Conservation (phyloP, 37 sponge, comb jelly and placozoan species). For the Haliclona indistincta region DNA sequence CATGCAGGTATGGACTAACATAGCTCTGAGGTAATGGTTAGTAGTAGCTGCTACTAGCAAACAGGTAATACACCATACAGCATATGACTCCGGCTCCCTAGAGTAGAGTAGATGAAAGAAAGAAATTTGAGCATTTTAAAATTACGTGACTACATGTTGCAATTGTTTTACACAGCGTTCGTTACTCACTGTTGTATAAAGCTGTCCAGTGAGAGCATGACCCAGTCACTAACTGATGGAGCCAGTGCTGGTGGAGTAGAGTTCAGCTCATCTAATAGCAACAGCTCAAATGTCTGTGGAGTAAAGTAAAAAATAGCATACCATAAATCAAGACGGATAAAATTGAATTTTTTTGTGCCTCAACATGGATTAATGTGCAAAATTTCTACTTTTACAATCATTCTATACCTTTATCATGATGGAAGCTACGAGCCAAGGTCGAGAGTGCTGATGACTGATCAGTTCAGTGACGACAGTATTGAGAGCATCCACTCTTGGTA, state of each 20-base stretch:
- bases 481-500: conserved; percentile 48
- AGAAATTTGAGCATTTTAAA: neutral
- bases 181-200: conserved; percentile 56
- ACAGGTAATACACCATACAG: conserved; percentile 43
- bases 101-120: neutral
- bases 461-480: conserved; percentile 66
- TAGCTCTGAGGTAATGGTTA: conserved; percentile 3
- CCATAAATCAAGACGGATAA: too few species aligned
- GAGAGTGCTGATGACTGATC: conserved; percentile 60
- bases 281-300: conserved; percentile 42
- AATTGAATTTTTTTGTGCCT: too few species aligned
- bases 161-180: too few species aligned
- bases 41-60: conserved; percentile 36
- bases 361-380: too few species aligned
- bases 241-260: neutral
- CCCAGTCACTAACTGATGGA: conserved; percentile 45
- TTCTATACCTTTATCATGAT: conserved; percentile 50
- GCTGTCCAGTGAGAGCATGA: conserved; percentile 62
- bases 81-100: conserved; percentile 52
- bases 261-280: conserved; percentile 18
- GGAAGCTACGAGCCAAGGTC: conserved; percentile 46
- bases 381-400: too few species aligned
- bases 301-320: neutral
- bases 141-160: neutral
- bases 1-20: too few species aligned